Evolutionary conservation across 2,797 vertebrate species (phyloP), one percentile per base, ranked within the genome.

Genomic region (Knipowitschia caucasica): DNA sequence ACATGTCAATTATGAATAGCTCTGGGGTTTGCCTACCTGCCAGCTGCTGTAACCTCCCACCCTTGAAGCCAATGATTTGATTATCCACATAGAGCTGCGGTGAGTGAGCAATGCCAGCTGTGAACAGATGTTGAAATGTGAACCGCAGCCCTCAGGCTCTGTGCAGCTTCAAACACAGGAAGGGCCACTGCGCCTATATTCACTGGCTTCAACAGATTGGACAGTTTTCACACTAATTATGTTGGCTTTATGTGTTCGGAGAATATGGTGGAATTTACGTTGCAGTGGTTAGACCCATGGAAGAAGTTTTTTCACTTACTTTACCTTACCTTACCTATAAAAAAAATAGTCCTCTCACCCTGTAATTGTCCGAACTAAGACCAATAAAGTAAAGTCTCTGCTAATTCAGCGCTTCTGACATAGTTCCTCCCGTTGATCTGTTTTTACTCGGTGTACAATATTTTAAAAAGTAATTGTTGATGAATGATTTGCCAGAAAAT

Each of bases 101-200:
- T 45, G 54, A 54, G 73, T 65, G 20, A 56, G 57, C 18, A 46
- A 62, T 59, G 47, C 68, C 51, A 60, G 75, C 71, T 66, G 69
- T 74, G 75, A 88, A 72, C 85, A 84, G 84, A 87, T 86, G 84
- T 81, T 71, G 54, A 57, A 75, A 76, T 20, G 57, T 77, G 71
- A 86, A 71, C 69, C 24, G 50, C 56, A 46, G 62, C 61, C 76
- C 59, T 64, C 43, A 31, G 75, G 64, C 35, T 56, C 23, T 62
- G 44, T 5, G 11, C 34, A 20, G 66, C 64, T 67, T 53, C 50
- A 31, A 69, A 68, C 74, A 27, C 56, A n/a, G 45, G 31, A 0
- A 53, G 4, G 52, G 52, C 55, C 12, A 9, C 51, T 7, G 62
- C 47, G 62, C 50, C 33, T 71, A 64, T 43, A 30, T 42, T 1